These are phyloP conservation scores for Coecobrya sp. DNA, from an alignment of 2,888 invertebrate species.

Conservation along the genomic window DNA sequence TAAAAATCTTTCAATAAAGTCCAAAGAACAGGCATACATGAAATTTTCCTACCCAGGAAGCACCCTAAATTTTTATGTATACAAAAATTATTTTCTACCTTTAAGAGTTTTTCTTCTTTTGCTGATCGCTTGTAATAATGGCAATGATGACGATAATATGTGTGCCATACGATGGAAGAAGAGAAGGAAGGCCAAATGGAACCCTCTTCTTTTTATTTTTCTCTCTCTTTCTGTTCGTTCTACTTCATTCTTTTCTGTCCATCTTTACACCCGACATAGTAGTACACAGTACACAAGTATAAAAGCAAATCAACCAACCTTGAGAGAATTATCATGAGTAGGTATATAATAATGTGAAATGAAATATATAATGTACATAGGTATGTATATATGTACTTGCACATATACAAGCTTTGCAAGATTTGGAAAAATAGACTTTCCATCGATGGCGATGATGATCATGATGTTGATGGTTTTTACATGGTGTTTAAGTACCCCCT, in stretches of 20 bases:
- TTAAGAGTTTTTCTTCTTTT: background rate
- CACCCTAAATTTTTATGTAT: background rate
- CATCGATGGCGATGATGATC: constrained; percentile 30
- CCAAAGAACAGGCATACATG: background rate
- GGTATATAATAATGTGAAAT: constrained; percentile 17
- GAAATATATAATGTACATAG: constrained; percentile 28
- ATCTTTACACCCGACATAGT: constrained; percentile 60
- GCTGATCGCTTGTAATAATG: constrained; percentile 71
- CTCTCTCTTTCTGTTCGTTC: constrained; percentile 33
- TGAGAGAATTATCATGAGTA: constrained; percentile 67
- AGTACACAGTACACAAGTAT: constrained; percentile 17
- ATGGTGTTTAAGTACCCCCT: constrained; percentile 81
- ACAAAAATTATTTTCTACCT: constrained; percentile 53
- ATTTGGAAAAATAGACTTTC: constrained; percentile 72
- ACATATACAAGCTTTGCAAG: constrained; percentile 52
- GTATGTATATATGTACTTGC: background rate
- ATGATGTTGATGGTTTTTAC: constrained; percentile 70
- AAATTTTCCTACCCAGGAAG: constrained; percentile 19
- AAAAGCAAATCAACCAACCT: constrained; percentile 68
- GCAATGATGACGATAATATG: constrained; percentile 74
- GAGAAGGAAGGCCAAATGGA: constrained; percentile 78
- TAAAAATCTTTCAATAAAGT: background rate
- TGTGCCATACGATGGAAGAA: constrained; percentile 24
- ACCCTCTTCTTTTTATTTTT: constrained; percentile 66
- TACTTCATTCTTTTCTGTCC: constrained; percentile 50